Conservation (phyloP, 2,888 invertebrate genomes). For the Hypsopygia costalis region DNA sequence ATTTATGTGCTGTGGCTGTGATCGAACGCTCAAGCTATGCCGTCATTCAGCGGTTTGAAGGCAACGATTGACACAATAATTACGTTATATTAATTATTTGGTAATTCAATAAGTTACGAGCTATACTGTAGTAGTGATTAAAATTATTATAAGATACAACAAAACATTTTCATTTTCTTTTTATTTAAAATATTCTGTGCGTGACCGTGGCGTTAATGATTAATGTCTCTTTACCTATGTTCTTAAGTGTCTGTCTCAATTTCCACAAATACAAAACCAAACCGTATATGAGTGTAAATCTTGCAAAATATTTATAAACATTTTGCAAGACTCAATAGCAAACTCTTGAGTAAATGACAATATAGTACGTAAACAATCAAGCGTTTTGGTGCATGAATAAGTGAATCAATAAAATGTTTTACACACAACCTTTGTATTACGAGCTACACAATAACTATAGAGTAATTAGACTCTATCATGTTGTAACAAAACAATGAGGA, state of each 20-base stretch:
- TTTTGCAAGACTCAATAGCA: no score
- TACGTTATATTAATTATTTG: slow-evolving; percentile 20
- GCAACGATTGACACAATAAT: slow-evolving; percentile 52
- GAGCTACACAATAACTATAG: slow-evolving; percentile 31
- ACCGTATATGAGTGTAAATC: no score
- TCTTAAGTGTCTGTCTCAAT: no score
- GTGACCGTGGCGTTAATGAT: no score
- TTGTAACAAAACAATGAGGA: slow-evolving; percentile 67
- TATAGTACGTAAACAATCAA: no score
- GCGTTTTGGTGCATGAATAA: neutral
- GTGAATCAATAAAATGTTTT: neutral
- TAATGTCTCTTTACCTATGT: no score
- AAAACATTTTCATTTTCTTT: neutral
- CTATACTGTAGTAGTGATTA: slow-evolving; percentile 3
- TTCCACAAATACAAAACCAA: no score
- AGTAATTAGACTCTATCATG: slow-evolving; percentile 68
- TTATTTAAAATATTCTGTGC: no score
- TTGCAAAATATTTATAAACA: no score
- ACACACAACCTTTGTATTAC: neutral
- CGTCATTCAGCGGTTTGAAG: slow-evolving; percentile 41
- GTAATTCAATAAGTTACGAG: slow-evolving; percentile 17
- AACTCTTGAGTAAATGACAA: no score
- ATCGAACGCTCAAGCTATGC: slow-evolving; percentile 56
- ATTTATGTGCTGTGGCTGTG: slow-evolving; percentile 70
- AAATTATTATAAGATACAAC: slow-evolving; percentile 6